These are phyloP conservation scores for Coptodon rendalli DNA, from an alignment of 2,113 vertebrate genomes.

Conservation along the genomic window DNA sequence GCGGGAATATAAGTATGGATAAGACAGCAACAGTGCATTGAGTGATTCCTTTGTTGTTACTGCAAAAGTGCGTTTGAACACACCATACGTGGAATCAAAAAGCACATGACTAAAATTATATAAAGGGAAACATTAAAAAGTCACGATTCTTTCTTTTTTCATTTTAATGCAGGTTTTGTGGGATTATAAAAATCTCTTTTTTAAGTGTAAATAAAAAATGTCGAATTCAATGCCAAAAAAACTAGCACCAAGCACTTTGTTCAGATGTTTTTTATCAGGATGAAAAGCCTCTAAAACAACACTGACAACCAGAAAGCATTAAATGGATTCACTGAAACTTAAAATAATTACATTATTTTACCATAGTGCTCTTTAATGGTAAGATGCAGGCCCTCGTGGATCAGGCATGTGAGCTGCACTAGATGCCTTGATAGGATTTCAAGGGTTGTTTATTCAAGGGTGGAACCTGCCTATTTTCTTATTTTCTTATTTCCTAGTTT, in stretches of 20 bases:
- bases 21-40: not conserved
- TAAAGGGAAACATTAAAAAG: not conserved
- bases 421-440: not conserved
- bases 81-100: not conserved
- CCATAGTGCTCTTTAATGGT: not conserved
- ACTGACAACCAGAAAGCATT: not conserved
- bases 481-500: no score
- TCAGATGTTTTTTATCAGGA: not conserved
- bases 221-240: not conserved
- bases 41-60: not conserved
- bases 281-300: not conserved
- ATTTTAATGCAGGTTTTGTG: not conserved
- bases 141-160: not conserved
- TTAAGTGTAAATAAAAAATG: not conserved
- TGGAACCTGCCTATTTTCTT: not conserved
- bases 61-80: not conserved
- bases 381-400: not conserved
- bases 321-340: not conserved
- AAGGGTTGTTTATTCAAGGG: not conserved
- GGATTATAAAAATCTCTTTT: not conserved
- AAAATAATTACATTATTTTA: not conserved
- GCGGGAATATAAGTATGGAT: slow-evolving; percentile 27
- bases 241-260: not conserved
- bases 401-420: not conserved
- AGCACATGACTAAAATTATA: not conserved